Evolutionary conservation across 2,797 vertebrate genomes (phyloP).

Genomic region (Merluccius polli): DNA sequence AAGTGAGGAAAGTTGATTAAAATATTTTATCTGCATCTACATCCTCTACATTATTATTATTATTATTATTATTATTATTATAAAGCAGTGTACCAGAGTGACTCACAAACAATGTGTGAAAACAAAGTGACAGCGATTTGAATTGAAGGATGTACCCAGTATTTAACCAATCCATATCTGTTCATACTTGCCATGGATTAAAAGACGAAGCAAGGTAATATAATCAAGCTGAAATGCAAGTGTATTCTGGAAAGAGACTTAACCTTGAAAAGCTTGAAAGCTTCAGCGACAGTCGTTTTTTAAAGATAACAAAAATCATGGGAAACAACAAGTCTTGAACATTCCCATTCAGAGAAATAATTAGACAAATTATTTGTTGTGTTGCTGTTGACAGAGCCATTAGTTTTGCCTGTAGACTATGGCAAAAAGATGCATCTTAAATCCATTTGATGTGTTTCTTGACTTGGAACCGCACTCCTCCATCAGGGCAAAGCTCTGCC

Average conservation of each 20-base stretch:
- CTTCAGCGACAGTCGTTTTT: no score
- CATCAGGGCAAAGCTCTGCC: background rate
- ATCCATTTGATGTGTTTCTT: background rate
- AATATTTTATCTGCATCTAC: no score
- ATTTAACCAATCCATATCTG: background rate
- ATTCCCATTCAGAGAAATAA: background rate
- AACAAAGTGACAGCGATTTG: background rate
- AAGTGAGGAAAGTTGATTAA: no score
- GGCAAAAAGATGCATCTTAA: background rate
- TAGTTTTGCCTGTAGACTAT: background rate
- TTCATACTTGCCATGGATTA: background rate
- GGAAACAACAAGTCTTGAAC: background rate
- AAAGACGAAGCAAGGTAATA: background rate
- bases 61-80: no score
- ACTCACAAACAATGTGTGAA: background rate
- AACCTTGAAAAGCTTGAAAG: no score
- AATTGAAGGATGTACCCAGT: background rate
- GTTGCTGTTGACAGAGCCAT: background rate
- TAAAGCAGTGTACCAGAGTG: background rate
- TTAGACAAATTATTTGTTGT: no score
- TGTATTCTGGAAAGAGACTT: background rate
- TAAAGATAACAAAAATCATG: no score
- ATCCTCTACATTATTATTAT: no score
- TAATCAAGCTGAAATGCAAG: background rate
- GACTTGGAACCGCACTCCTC: background rate